Percentiles rank a stretch among this genome's conserved stretches.
Conservation (phyloP, 2,888 invertebrate genomes). For the Lasioglossum pauxillum region DNA sequence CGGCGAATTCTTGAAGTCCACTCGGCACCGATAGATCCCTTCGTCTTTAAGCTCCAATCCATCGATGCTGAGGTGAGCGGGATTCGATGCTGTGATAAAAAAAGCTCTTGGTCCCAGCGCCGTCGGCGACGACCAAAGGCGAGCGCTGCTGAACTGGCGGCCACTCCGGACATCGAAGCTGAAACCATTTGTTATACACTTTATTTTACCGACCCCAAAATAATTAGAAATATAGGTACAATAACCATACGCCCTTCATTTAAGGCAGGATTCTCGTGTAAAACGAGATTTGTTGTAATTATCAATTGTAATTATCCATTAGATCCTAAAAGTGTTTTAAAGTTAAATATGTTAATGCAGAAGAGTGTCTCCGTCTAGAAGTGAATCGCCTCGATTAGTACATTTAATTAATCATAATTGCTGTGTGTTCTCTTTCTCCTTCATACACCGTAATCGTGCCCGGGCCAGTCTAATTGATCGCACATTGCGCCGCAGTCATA, state of each 20-base stretch:
- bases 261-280: too few relatives aligned
- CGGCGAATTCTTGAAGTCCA: constrained; percentile 86
- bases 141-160: constrained; percentile 86
- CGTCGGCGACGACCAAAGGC: constrained; percentile 86
- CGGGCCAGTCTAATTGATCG: constrained; percentile 1
- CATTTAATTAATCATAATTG: background rate
- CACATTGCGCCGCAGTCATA: background rate
- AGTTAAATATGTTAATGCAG: background rate
- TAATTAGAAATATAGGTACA: background rate
- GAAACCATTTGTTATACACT: constrained; percentile 68
- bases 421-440: background rate
- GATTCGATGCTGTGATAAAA: constrained; percentile 86
- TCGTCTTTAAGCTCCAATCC: constrained; percentile 84
- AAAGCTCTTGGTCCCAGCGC: constrained; percentile 87
- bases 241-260: too few relatives aligned
- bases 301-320: too few relatives aligned
- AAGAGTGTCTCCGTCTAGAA: background rate
- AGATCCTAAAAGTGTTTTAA: too few relatives aligned
- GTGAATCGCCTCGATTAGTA: background rate
- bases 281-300: too few relatives aligned
- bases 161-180: constrained; percentile 87
- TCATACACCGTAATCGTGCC: background rate
- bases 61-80: constrained; percentile 86
- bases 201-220: constrained; percentile 1
- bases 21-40: constrained; percentile 85